These are phyloP conservation scores for Phylloscopus whistleri DNA, from an alignment of 2,113 vertebrate species.

Conservation along the genomic window DNA sequence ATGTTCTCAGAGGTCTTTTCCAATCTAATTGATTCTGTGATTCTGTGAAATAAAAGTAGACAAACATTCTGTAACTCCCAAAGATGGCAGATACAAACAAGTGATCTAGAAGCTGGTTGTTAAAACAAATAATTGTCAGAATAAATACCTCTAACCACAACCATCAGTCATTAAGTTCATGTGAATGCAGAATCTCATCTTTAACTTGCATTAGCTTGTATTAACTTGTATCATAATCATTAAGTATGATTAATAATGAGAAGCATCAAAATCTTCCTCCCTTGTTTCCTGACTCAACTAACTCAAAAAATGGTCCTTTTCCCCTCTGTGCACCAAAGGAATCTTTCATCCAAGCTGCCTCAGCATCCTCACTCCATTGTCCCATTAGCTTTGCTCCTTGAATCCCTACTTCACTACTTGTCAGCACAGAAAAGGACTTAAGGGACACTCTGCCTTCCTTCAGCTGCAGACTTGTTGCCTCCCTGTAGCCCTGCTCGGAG, in stretches of 20 bases:
- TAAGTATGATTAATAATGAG: not conserved
- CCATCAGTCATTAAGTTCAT: not conserved
- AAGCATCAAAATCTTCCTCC: not conserved
- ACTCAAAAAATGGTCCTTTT: not conserved
- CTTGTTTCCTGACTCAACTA: not conserved
- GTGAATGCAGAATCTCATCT: not conserved
- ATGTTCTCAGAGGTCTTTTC: not conserved
- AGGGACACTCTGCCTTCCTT: not conserved
- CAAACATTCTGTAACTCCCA: not conserved
- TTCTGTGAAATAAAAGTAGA: not conserved
- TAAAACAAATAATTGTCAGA: not conserved
- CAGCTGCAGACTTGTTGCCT: not conserved
- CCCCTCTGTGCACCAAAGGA: not conserved
- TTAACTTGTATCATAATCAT: not conserved
- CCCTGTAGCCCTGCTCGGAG: not conserved
- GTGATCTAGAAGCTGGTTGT: not conserved
- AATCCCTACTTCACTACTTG: not conserved
- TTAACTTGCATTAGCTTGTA: not conserved
- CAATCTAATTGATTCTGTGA: not conserved
- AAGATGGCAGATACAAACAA: not conserved
- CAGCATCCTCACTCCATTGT: not conserved
- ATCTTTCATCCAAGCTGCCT: not conserved
- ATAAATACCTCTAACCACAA: not conserved
- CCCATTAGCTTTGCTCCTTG: not conserved
- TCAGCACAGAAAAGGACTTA: not conserved